Evolutionary conservation across 2,888 invertebrate species (phyloP), one percentile per base, ranked within the genome.

Genomic region (Tridacna crocea): DNA sequence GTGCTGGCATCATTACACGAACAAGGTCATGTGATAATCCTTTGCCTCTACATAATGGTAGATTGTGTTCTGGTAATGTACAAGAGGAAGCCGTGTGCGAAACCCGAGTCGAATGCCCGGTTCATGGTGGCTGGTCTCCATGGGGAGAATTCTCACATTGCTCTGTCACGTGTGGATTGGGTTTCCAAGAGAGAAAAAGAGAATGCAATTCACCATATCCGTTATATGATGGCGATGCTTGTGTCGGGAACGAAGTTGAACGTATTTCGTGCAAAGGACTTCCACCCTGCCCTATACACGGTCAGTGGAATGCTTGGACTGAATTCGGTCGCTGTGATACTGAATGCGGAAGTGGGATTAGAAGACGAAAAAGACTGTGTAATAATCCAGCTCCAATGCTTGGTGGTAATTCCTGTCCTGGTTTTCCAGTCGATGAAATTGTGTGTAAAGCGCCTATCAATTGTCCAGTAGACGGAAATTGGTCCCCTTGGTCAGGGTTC

Each of bases 401-500:
- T 55, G 82, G 85, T 4, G 85, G 85, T 15, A 4, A 19, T 0
- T n/a, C 26, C 0, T 85, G 85, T 72, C 22, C 46, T 0, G 85
- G 85, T 17, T 51, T 27, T 36, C 13, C 24, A 3, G 27, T 55
- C 0, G 80, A 85, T 19, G n/a, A 78, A n/a, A 68, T 46, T 24
- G 3, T 36, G 17, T 85, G 85, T 61, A 36, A 58, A 46, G n/a
- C 74, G 13, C 75, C 61, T 4, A 65, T 79, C n/a, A 17, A 47
- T 13, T 85, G 85, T 75, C 82, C 82, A 61, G 68, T 80, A 24
- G 47, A 80, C 61, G 83, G 83, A 0, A 61, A 26, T n/a, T 83
- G 83, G 83, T 77, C 77, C 0, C 72, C 19, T 0, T 83, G 83
- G 83, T n/a, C 63, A 13, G 72, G 47, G 11, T 73, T 48, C 0